phyloP scores from a whole-genome alignment of 2,797 vertebrate genomes.

The Characodon lateralis region DNA sequence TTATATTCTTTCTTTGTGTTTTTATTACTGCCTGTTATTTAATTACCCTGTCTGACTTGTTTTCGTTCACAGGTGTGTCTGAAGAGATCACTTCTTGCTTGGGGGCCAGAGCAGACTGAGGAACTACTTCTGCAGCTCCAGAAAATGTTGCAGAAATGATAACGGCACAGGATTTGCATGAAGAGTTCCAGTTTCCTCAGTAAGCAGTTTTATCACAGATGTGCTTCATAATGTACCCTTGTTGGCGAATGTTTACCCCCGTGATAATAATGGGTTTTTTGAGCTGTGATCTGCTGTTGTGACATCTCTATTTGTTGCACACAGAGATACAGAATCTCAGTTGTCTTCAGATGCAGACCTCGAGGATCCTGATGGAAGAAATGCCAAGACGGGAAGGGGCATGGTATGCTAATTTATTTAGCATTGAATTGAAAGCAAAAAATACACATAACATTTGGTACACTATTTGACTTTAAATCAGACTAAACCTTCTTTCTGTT shows the following conservation, averaged over 20 bases:
- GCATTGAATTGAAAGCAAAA: too few relatives aligned
- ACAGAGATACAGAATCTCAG: constrained; percentile 92
- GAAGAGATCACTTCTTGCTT: constrained; percentile 21
- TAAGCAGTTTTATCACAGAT: constrained; percentile 54
- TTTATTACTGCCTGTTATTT: not conserved
- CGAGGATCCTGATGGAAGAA: constrained; percentile 92
- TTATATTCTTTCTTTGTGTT: not conserved
- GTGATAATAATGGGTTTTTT: not conserved
- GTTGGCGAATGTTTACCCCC: not conserved
- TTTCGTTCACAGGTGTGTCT: constrained; percentile 31
- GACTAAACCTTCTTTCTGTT: too few relatives aligned
- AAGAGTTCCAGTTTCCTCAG: constrained; percentile 78
- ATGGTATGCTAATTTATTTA: constrained; percentile 76
- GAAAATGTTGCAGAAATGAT: constrained; percentile 84
- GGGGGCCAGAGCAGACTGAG: constrained; percentile 46
- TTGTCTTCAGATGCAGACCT: constrained; percentile 94
- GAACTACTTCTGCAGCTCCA: constrained; percentile 52
- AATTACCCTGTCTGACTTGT: not conserved
- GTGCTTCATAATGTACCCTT: not conserved
- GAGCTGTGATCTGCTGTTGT: not conserved
- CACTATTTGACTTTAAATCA: too few relatives aligned
- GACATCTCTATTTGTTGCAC: constrained; percentile 37
- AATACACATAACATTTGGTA: too few relatives aligned
- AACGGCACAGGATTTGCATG: constrained; percentile 80
- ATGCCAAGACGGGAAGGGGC: constrained; percentile 88